Conservation (phyloP, 2,888 invertebrate genomes). For the Teleiodes luculella region DNA sequence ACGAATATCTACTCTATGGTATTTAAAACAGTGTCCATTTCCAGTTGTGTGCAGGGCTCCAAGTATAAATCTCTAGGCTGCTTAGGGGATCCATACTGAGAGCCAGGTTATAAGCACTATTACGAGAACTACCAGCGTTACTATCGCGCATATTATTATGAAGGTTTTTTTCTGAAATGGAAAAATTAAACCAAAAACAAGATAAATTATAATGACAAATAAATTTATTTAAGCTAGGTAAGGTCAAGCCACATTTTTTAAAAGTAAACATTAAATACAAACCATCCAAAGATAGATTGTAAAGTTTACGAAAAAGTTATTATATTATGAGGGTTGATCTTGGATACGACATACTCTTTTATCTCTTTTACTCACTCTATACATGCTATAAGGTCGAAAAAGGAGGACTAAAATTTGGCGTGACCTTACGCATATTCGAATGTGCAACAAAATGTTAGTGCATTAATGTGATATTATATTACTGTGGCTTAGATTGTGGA, state of each 20-base stretch:
- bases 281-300: too few relatives aligned
- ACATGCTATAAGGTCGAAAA: too few relatives aligned
- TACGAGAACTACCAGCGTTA: background rate
- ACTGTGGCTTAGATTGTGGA: too few relatives aligned
- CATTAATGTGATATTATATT: too few relatives aligned
- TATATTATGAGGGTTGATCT: too few relatives aligned
- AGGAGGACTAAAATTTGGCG: too few relatives aligned
- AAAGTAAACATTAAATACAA: background rate
- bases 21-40: background rate
- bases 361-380: too few relatives aligned
- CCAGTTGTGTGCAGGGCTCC: background rate
- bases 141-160: slow-evolving; percentile 40
- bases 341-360: too few relatives aligned
- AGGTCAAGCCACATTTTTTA: background rate
- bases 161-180: slow-evolving; percentile 54
- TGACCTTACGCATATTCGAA: too few relatives aligned
- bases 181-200: slow-evolving; percentile 39
- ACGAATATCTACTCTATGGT: background rate
- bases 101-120: background rate
- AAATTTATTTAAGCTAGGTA: background rate
- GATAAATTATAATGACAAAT: background rate
- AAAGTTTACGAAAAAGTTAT: too few relatives aligned
- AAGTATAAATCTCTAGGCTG: background rate
- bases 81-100: background rate
- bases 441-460: too few relatives aligned